Percentiles rank a stretch among this genome's conserved stretches.
phyloP scores from a whole-genome alignment of 2,113 vertebrate species.

The Symphodus melops region DNA sequence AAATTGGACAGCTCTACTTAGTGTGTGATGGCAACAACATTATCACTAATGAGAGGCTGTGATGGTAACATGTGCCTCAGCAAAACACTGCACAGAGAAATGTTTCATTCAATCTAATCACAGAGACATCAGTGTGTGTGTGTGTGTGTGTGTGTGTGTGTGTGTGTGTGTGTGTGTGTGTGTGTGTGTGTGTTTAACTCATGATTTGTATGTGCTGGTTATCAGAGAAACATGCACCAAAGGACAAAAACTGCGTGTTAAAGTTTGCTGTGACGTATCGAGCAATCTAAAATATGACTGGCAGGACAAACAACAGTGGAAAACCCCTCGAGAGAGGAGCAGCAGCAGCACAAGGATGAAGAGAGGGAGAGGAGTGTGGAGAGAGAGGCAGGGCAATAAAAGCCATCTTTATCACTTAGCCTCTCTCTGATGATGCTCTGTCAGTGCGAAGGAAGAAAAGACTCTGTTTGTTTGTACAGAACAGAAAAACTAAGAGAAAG shows the following conservation, averaged over 20 bases:
- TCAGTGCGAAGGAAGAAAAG: slow-evolving; percentile 6
- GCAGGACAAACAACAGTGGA: slow-evolving; percentile 37
- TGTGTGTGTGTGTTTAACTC: too few relatives aligned
- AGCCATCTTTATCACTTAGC: slow-evolving; percentile 31
- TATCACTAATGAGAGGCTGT: slow-evolving; percentile 1
- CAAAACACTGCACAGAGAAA: slow-evolving; percentile 33
- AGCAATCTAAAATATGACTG: slow-evolving; percentile 35
- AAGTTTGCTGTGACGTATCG: slow-evolving; percentile 17
- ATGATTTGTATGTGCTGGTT: slow-evolving; percentile 9
- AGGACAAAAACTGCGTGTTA: slow-evolving; percentile 9
- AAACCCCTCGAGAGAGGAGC: slow-evolving; percentile 16
- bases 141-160: too few relatives aligned
- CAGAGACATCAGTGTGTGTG: slow-evolving; percentile 5
- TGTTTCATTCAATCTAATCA: slow-evolving; percentile 45
- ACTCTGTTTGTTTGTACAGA: slow-evolving; percentile 18
- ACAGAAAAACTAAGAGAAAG: slow-evolving; percentile 8
- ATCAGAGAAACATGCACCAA: slow-evolving; percentile 1
- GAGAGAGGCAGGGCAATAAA: slow-evolving; percentile 25
- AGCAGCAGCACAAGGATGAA: slow-evolving; percentile 11
- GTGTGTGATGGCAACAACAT: slow-evolving; percentile 21
- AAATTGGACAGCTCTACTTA: slow-evolving; percentile 54
- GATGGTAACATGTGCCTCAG: background rate
- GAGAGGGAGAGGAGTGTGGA: slow-evolving; percentile 3
- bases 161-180: too few relatives aligned
- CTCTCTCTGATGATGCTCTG: slow-evolving; percentile 27